Conservation (phyloP, 2,797 vertebrate species). For the Emydoidea blandingii region DNA sequence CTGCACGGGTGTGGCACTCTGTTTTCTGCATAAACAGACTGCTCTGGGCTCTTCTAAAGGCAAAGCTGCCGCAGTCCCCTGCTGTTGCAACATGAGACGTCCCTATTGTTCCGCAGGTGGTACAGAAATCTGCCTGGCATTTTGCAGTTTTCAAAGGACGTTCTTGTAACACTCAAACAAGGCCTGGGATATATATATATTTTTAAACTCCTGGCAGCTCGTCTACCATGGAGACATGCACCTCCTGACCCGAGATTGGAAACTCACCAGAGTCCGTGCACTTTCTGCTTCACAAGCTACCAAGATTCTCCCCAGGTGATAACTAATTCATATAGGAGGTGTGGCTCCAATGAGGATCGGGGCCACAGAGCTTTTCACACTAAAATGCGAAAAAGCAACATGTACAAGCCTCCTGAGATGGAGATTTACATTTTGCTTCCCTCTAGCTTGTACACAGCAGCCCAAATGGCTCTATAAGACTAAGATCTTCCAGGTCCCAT, state of each 20-base stretch:
- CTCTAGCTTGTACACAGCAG: background rate
- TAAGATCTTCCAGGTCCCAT: background rate
- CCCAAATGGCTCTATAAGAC: too few species aligned
- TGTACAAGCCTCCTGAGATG: background rate
- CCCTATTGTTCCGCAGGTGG: background rate
- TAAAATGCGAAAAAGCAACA: background rate
- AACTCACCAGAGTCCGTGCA: background rate
- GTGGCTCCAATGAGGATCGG: too few species aligned
- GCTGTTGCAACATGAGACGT: fast-evolving
- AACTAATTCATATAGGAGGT: background rate
- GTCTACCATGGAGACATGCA: background rate
- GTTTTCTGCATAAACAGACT: too few species aligned
- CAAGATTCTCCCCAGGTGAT: background rate
- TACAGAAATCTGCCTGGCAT: background rate
- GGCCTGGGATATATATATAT: too few species aligned
- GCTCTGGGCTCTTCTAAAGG: background rate
- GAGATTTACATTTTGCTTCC: background rate
- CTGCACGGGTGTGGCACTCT: background rate
- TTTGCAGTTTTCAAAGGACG: too few species aligned
- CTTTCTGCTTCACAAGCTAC: background rate
- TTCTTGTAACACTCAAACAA: background rate
- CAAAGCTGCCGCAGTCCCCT: background rate
- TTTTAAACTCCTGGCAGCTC: background rate
- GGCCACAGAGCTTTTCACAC: too few species aligned
- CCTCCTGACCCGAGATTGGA: background rate